phyloP scores from a whole-genome alignment of 1,140 invertebrate species.

The Thereuonema tuberculata region DNA sequence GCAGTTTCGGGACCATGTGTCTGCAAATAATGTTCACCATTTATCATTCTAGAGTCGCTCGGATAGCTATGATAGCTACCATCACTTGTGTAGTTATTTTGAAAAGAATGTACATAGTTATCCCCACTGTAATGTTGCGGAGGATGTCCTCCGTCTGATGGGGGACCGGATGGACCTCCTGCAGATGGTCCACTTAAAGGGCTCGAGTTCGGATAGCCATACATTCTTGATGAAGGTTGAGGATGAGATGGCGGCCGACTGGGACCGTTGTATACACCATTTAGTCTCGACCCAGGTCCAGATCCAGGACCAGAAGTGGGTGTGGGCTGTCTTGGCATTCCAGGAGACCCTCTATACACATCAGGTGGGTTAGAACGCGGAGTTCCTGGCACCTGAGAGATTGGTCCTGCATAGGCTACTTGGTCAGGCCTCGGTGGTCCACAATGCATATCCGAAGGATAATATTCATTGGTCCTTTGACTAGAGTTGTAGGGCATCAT shows the following conservation, averaged over 20 bases:
- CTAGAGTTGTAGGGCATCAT: not conserved
- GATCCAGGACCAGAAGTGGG: not conserved
- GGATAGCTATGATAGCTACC: not conserved
- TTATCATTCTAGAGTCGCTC: not conserved
- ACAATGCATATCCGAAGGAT: not conserved
- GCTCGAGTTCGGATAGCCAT: not conserved
- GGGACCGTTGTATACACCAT: not conserved
- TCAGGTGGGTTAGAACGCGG: not conserved
- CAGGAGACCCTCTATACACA: not conserved
- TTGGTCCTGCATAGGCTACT: not conserved
- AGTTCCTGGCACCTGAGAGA: not conserved
- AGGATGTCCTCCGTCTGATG: not conserved
- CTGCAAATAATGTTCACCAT: conserved; percentile 2
- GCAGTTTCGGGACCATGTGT: not conserved
- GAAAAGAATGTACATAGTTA: not conserved
- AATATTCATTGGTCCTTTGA: not conserved
- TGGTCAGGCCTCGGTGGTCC: not conserved
- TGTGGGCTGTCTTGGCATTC: not conserved
- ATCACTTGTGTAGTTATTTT: not conserved
- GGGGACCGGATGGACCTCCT: not conserved
- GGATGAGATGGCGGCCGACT: not conserved
- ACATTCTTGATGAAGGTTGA: not conserved
- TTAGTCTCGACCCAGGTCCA: not conserved
- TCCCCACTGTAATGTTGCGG: not conserved
- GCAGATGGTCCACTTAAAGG: not conserved